phyloP scores from a whole-genome alignment of 2,113 vertebrate species.

The Lophura nycthemera region DNA sequence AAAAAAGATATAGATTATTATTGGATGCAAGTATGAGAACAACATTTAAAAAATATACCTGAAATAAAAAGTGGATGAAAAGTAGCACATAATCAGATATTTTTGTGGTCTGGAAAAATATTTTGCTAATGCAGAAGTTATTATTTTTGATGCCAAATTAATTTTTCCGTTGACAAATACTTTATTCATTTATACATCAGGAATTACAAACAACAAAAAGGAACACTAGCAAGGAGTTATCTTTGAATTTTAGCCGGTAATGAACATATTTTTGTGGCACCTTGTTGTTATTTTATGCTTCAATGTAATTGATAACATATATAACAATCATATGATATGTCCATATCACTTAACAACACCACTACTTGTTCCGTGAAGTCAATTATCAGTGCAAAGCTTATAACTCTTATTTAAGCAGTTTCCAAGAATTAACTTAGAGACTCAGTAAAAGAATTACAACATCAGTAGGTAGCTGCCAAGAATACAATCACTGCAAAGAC shows the following conservation, averaged over 20 bases:
- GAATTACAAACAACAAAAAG: neutral
- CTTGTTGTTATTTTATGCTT: neutral
- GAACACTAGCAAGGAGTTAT: neutral
- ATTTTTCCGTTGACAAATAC: neutral
- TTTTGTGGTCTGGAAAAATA: neutral
- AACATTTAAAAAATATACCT: neutral
- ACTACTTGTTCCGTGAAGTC: neutral
- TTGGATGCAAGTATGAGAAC: fast-evolving
- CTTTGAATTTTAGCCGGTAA: neutral
- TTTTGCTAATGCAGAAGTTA: neutral
- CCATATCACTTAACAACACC: neutral
- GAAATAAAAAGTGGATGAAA: neutral
- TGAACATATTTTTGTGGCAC: neutral
- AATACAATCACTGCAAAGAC: neutral
- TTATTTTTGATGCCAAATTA: neutral
- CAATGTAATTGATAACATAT: neutral
- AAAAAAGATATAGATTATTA: neutral
- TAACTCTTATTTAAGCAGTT: neutral
- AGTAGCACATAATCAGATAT: neutral
- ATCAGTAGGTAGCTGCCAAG: neutral
- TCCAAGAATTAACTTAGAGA: neutral
- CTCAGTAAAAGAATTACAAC: neutral
- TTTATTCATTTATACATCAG: neutral
- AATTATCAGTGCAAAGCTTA: neutral
- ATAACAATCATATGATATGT: neutral